Evolutionary conservation across 2,888 invertebrate species (phyloP).

Genomic region (Lasioglossum villosulum): DNA sequence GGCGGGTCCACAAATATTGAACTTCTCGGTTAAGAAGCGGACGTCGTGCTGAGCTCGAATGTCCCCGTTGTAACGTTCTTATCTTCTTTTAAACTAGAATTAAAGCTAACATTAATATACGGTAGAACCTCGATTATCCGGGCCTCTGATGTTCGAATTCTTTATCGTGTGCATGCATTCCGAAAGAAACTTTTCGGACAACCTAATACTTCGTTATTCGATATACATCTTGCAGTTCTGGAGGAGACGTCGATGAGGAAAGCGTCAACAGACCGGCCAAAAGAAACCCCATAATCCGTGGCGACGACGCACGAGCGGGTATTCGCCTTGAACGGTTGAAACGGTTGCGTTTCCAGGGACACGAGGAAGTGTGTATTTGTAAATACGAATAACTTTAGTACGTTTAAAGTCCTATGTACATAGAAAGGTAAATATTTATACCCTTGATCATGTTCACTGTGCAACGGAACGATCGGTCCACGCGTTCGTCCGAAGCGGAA

Average conservation of each 20-base stretch:
- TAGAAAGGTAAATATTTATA: slow-evolving; percentile 61
- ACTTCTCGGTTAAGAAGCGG: not conserved
- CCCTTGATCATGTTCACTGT: slow-evolving; percentile 38
- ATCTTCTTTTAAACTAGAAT: no score
- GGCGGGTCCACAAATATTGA: slow-evolving; percentile 37
- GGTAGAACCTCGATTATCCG: no score
- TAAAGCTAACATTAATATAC: not conserved
- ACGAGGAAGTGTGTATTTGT: slow-evolving; percentile 68
- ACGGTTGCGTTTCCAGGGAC: slow-evolving; percentile 33
- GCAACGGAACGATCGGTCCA: slow-evolving; percentile 27
- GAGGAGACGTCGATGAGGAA: slow-evolving; percentile 33
- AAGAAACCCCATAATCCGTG: slow-evolving; percentile 20
- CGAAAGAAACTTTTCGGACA: no score
- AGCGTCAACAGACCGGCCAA: slow-evolving; percentile 29
- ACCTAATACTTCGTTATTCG: no score
- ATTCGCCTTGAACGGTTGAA: slow-evolving; percentile 44
- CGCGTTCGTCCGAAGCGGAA: slow-evolving; percentile 16
- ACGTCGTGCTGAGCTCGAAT: not conserved
- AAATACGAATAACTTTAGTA: slow-evolving; percentile 74
- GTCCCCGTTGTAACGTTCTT: not conserved
- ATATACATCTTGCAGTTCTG: slow-evolving; percentile 37
- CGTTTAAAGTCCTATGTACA: slow-evolving; percentile 62
- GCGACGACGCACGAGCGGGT: not conserved
- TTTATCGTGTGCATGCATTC: no score
- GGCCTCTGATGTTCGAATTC: no score